Base-by-base conservation (phyloP, 2,797 vertebrate species). In the Acanthis flammea region DNA sequence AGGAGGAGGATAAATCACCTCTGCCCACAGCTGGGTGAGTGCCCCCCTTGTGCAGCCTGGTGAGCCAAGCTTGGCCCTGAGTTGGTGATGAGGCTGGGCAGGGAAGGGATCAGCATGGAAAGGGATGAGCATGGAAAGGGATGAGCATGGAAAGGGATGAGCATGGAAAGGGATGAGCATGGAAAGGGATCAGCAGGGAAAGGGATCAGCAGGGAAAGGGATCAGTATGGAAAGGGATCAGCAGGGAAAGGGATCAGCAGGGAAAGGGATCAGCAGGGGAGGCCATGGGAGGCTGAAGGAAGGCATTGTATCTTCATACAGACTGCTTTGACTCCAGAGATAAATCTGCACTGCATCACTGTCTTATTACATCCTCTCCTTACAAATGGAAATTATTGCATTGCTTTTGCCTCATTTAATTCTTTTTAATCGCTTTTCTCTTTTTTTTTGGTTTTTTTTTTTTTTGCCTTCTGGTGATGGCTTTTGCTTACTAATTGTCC, bases 321-420 rank as follows among this genome's bases (percentile, higher is more conserved):
- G 89, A 50, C 92, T 85, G 72, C 58, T 86, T 93, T 88, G 62
- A 50, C 80, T 93, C 86, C 77, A 87, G 68, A 93, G 66, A 95
- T 68, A 95, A 95, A 94, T 83, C 88, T 45, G 79, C 82, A 63
- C 72, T 88, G 84, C 90, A 95, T 94, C 95, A 89, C 76, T 97
- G 88, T 81, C 85, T 90, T 84, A 84, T 90, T 95, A 95, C 53
- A 90, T 67, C 86, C 81, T 53, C 78, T 76, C 93, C 94, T 95
- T 97, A 92, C 94, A 96, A 70, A 97, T 96, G 95, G 95, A 96
- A 96, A 97, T 96, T 87, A 97, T 86, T 92, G 90, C 83, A 87
- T 97, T 96, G 74, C 92, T 95, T 95, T 94, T 96, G 95, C 95
- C 92, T 96, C 94, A 95, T 95, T 97, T 96, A 93, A 93, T 96